Conservation (phyloP, 2,888 invertebrate genomes). For the Xestia rhomboidea region DNA sequence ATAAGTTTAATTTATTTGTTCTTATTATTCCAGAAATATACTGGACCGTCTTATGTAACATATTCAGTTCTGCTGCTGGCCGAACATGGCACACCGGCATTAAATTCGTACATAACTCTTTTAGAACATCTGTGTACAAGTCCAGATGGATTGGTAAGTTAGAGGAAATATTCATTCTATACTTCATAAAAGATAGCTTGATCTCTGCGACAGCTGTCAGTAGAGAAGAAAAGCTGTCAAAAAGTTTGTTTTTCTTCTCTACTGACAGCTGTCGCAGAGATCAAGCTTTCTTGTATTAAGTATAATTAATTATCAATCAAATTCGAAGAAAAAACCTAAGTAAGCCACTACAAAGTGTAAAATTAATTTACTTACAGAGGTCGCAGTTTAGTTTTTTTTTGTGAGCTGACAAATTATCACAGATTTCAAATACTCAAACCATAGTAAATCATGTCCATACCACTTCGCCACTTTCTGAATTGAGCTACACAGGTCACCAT, state of each 20-base stretch:
- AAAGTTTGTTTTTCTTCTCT: too few species aligned
- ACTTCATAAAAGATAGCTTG: too few species aligned
- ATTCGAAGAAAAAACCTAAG: neutral
- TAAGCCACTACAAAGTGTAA: neutral
- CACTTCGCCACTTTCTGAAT: neutral
- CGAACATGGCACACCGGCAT: constrained; percentile 81
- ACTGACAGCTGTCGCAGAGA: too few species aligned
- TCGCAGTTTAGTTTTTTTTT: neutral
- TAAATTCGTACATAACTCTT: constrained; percentile 79
- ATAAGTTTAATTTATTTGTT: neutral
- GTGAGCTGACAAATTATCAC: neutral
- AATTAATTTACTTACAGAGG: neutral
- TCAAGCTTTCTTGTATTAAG: too few species aligned
- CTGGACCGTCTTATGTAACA: constrained; percentile 85
- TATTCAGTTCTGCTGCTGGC: constrained; percentile 79
- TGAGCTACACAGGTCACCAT: neutral
- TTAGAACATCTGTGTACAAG: constrained; percentile 85
- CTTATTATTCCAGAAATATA: constrained; percentile 78
- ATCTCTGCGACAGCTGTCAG: too few species aligned
- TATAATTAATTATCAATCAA: neutral
- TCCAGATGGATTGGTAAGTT: constrained; percentile 82
- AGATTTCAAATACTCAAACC: neutral
- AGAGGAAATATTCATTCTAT: neutral
- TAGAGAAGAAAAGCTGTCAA: too few species aligned
- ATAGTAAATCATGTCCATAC: neutral